phyloP scores from a whole-genome alignment of 2,888 invertebrate genomes.

The Mycalesis mineus region DNA sequence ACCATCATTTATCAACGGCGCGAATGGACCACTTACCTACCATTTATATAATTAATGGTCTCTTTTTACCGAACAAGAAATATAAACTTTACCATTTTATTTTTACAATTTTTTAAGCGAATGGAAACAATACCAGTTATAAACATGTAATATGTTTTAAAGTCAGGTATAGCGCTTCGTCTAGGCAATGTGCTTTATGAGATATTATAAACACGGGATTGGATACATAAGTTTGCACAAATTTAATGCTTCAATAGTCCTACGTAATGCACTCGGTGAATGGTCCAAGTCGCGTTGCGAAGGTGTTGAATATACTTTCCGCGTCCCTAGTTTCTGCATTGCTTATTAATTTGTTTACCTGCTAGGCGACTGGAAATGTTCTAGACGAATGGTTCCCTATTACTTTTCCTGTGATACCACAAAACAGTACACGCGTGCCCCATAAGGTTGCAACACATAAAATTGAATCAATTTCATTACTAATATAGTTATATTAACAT shows the following conservation, averaged over 20 bases:
- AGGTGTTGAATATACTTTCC: background rate
- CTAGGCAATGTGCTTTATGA: background rate
- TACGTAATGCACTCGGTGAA: background rate
- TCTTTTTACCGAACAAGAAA: background rate
- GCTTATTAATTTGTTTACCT: background rate
- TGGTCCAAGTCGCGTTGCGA: background rate
- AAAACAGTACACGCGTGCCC: no score
- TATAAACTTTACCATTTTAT: background rate
- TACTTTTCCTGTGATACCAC: no score
- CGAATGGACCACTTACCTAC: background rate
- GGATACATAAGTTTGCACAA: slow-evolving; percentile 3
- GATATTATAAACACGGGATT: background rate
- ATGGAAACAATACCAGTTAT: background rate
- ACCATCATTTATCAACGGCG: background rate
- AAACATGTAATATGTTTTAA: background rate
- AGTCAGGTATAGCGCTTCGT: background rate
- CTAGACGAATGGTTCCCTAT: no score
- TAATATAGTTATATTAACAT: no score
- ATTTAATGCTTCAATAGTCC: slow-evolving; percentile 3
- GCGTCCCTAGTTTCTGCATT: background rate
- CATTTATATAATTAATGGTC: background rate
- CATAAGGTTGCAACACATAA: no score
- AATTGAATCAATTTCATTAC: no score
- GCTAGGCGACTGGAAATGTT: background rate
- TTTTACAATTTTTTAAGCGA: background rate